Base-by-base conservation (phyloP, 1,140 invertebrate genomes). In the Harlomillsia oculata region DNA sequence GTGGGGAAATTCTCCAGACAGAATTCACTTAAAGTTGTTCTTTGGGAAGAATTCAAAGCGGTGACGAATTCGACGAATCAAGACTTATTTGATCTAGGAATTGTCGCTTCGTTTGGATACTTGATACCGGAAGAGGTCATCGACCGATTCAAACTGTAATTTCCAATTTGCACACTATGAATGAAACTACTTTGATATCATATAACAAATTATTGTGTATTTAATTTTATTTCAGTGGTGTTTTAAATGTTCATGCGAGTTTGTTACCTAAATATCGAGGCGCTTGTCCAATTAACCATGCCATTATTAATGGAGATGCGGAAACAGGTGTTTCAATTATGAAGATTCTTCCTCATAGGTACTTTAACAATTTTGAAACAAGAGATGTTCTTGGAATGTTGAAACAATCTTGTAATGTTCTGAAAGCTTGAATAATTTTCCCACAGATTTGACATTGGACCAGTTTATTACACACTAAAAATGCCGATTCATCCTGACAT, bases 261-360 rank as follows among this genome's bases (percentile, higher is more conserved):
- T 69, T 97, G 29, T 70, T 98, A 62, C 94, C 94, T 25, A 76
- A 85, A 59, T 97, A 90, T 89, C 75, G 93, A 71, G 94, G 94
- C 29, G 88, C 92, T 39, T 82, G 89, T 11, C 91, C 91, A 3
- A 82, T 95, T 41, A 77, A 84, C 59, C 78, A 90, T 72, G 78
- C 87, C n/a, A 74, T 94, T 50, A 77, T 87, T 52, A 82, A 85
- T 74, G 89, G 87, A 25, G 92, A 98, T 69, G 64, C 69, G 23
- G 71, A 77, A 50, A 90, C 89, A 21, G 94, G 94, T 32, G 75
- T 97, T 26, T 84, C 87, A 3, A 80, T 97, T 28, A 94, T 96
- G 83, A 82, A 80, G 72, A 88, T 97, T 50, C 78, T 80, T 66
- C 84, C 91, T 20, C 77, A 88, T 69, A 79, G 81, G 81, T 83